Conservation (phyloP, 2,113 vertebrate species). For the Eudyptes chrysolophus region DNA sequence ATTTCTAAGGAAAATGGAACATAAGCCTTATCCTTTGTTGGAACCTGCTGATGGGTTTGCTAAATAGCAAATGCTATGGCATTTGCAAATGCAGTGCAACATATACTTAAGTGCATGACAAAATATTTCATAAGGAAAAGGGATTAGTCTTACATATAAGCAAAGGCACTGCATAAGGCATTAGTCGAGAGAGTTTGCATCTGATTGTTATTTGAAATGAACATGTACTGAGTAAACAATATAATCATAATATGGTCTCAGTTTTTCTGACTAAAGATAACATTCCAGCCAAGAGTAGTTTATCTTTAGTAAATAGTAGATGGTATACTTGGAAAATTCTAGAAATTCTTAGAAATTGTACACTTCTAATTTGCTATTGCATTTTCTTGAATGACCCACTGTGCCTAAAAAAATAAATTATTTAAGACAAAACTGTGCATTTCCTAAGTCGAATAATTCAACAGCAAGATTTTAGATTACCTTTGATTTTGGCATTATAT, state of each 20-base stretch:
- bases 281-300: background rate
- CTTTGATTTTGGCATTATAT: conserved; percentile 28
- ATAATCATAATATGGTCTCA: background rate
- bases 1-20: background rate
- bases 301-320: background rate
- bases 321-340: background rate
- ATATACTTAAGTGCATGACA: background rate
- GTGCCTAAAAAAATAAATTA: background rate
- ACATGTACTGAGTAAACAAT: background rate
- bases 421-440: background rate
- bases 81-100: background rate
- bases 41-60: background rate
- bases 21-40: background rate
- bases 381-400: background rate
- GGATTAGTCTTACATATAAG: background rate
- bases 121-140: background rate
- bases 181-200: background rate
- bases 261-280: background rate
- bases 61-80: background rate
- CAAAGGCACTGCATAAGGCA: background rate
- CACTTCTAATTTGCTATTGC: background rate
- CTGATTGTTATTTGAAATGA: background rate
- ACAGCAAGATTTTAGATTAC: conserved; percentile 13
- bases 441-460: conserved; percentile 12
- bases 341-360: background rate